A percentile compares a stretch with the other conserved stretches of the same genome.
Evolutionary conservation across 2,888 invertebrate species (phyloP).

Genomic region (Callyntrura sp.): DNA sequence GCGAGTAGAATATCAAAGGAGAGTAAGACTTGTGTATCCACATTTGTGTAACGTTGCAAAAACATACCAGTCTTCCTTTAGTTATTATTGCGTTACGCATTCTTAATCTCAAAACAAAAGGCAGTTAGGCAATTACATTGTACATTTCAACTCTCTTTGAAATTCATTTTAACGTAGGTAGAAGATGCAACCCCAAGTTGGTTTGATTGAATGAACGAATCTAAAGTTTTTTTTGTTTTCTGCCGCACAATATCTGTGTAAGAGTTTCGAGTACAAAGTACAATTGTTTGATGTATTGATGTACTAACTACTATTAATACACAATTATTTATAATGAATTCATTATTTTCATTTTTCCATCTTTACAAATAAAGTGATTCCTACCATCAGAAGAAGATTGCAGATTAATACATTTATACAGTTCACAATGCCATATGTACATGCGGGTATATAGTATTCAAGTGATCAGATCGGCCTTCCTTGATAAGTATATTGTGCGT

Average conservation of each 20-base stretch:
- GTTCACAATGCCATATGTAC: neutral
- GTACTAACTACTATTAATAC: neutral
- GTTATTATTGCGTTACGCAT: conserved; percentile 76
- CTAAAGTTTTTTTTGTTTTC: neutral
- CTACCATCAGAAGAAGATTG: neutral
- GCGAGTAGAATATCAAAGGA: conserved; percentile 24
- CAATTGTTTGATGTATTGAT: neutral
- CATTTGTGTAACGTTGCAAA: no score
- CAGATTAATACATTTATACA: neutral
- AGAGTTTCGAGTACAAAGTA: neutral
- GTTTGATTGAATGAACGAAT: no score
- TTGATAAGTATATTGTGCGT: neutral
- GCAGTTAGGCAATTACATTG: neutral
- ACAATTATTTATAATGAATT: conserved; percentile 28
- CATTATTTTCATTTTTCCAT: conserved; percentile 33
- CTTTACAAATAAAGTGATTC: conserved; percentile 16
- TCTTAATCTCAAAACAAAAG: conserved; percentile 72
- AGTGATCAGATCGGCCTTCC: neutral
- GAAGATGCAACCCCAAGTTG: no score
- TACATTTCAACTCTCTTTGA: neutral
- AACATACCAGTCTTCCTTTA: conserved; percentile 32
- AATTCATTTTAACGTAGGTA: neutral
- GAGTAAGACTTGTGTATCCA: no score
- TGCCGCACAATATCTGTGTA: neutral
- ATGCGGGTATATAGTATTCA: neutral